phyloP scores from a whole-genome alignment of 2,113 vertebrate genomes.

The Macquaria australasica region DNA sequence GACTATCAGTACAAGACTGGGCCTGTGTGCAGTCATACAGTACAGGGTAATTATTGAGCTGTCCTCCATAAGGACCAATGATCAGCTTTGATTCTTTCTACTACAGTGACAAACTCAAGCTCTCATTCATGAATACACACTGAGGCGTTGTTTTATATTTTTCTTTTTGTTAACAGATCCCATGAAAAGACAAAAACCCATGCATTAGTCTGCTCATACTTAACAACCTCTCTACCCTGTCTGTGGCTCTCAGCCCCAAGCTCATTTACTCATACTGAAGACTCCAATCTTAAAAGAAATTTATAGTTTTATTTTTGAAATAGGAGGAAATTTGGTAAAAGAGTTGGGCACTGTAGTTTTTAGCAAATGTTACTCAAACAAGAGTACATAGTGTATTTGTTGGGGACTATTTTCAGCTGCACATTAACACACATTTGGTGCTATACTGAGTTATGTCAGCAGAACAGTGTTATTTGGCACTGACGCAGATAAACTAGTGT shows the following conservation, averaged over 20 bases:
- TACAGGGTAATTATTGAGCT: background rate
- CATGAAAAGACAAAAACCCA: background rate
- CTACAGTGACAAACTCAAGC: background rate
- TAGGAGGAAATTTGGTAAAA: background rate
- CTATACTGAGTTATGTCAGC: background rate
- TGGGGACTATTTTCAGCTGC: background rate
- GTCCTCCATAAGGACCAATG: background rate
- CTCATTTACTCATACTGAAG: too few relatives aligned
- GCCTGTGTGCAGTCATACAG: background rate
- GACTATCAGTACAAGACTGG: background rate
- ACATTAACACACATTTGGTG: background rate
- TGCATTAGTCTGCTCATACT: too few relatives aligned
- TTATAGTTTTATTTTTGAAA: background rate
- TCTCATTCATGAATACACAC: conserved; percentile 8
- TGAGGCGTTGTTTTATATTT: background rate
- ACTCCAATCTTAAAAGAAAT: too few relatives aligned
- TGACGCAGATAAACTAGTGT: background rate
- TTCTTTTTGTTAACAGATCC: background rate
- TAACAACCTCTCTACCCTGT: too few relatives aligned
- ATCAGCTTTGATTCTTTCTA: background rate
- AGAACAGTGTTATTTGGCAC: background rate
- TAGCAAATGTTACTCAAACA: background rate
- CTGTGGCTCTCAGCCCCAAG: too few relatives aligned
- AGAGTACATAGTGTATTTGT: background rate
- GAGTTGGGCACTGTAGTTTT: background rate